phyloP scores from a whole-genome alignment of 2,797 vertebrate genomes.

The Rhynchonycteris naso region DNA sequence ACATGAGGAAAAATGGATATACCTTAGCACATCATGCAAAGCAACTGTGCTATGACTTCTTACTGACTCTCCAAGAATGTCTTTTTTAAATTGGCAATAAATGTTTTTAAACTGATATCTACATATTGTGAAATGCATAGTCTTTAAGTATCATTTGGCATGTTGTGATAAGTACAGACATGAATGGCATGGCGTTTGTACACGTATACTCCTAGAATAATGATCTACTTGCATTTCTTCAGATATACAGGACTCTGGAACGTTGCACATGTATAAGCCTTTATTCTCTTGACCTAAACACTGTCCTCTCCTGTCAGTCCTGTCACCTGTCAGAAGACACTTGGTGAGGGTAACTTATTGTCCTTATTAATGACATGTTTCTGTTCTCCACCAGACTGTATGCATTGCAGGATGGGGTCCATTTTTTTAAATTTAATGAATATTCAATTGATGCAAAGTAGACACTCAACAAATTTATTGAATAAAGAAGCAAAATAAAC shows the following conservation, averaged over 20 bases:
- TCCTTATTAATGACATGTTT: not conserved
- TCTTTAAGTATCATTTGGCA: not conserved
- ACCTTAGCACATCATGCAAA: not conserved
- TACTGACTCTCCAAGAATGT: not conserved
- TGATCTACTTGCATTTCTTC: not conserved
- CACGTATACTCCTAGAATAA: not conserved
- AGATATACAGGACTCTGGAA: not conserved
- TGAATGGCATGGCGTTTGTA: not conserved
- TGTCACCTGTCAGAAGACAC: not conserved
- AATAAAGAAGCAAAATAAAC: not conserved
- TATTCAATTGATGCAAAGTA: not conserved
- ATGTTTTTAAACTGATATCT: not conserved
- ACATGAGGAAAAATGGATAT: not conserved
- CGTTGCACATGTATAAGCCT: not conserved
- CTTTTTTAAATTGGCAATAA: not conserved
- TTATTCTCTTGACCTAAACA: not conserved
- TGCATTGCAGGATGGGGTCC: not conserved
- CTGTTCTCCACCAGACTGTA: not conserved
- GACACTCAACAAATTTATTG: not conserved
- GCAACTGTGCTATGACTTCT: not conserved
- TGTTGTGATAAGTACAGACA: not conserved
- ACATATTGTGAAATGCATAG: not conserved
- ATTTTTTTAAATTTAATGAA: not conserved
- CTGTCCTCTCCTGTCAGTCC: not conserved
- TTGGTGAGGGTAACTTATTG: not conserved